Conservation (phyloP, 1,140 invertebrate species). For the Formica exsecta region DNA sequence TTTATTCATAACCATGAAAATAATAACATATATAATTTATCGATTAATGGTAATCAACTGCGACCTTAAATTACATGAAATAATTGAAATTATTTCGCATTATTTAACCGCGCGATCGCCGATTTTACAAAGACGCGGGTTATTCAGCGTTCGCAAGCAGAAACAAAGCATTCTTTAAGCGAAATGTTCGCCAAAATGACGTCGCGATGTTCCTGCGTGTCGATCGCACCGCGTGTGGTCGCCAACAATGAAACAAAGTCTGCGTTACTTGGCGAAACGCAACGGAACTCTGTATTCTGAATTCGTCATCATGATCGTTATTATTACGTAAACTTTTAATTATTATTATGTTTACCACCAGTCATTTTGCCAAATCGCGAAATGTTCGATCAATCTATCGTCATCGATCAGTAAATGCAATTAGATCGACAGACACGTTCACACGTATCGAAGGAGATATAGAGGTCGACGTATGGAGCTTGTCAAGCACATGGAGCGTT, state of each 20-base stretch:
- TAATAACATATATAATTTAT: not conserved
- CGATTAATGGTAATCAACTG: not conserved
- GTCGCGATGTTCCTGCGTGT: conserved; percentile 25
- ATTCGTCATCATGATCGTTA: conserved; percentile 24
- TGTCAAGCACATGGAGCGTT: conserved; percentile 48
- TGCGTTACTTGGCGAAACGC: conserved; percentile 64
- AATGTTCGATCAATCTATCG: conserved; percentile 20
- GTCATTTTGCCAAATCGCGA: conserved; percentile 26
- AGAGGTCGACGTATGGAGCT: conserved; percentile 27
- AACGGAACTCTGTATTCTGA: not conserved
- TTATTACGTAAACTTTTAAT: conserved; percentile 8
- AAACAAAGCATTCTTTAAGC: conserved; percentile 70
- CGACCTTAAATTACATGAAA: not conserved
- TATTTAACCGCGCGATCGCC: not conserved
- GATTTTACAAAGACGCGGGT: conserved; percentile 22
- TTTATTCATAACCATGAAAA: not conserved
- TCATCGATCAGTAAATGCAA: conserved; percentile 37
- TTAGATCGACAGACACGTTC: conserved; percentile 11
- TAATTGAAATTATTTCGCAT: not conserved
- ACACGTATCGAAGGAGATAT: conserved; percentile 16
- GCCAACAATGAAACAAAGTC: conserved; percentile 57
- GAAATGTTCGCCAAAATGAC: conserved; percentile 42
- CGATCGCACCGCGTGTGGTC: conserved; percentile 68
- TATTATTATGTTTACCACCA: conserved; percentile 5
- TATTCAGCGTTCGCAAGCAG: conserved; percentile 23